Conservation (phyloP, 2,888 invertebrate species). For the Myopa testacea region DNA sequence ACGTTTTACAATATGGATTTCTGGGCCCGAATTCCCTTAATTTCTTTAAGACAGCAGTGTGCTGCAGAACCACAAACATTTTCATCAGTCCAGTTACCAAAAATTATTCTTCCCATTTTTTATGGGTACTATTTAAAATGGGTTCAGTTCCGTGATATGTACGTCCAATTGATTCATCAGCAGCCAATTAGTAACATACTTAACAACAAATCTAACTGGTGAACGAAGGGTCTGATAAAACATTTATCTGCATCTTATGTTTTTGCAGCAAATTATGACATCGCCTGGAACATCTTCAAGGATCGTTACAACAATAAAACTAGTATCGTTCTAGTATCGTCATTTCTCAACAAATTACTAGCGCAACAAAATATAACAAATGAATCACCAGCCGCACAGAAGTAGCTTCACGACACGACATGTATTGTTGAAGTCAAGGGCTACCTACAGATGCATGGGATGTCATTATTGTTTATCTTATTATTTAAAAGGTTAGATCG, state of each 20-base stretch:
- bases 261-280: neutral
- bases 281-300: neutral
- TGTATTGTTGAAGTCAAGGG: neutral
- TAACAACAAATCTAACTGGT: too few relatives aligned
- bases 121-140: neutral
- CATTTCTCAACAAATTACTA: slow-evolving; percentile 7
- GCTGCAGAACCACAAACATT: neutral
- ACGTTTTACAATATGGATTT: neutral
- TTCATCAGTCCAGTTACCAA: neutral
- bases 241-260: too few relatives aligned
- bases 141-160: neutral
- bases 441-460: neutral
- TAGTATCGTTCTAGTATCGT: neutral
- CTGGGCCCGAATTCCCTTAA: neutral
- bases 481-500: too few relatives aligned
- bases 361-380: neutral
- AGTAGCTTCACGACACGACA: neutral
- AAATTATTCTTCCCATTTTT: neutral
- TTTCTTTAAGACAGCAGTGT: neutral
- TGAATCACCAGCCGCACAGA: neutral
- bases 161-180: too few relatives aligned
- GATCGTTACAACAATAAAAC: neutral
- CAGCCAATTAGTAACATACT: too few relatives aligned
- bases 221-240: too few relatives aligned
- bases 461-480: too few relatives aligned